Evolutionary conservation across 2,888 invertebrate species (phyloP).

Genomic region (Drosophila flavopinicola): DNA sequence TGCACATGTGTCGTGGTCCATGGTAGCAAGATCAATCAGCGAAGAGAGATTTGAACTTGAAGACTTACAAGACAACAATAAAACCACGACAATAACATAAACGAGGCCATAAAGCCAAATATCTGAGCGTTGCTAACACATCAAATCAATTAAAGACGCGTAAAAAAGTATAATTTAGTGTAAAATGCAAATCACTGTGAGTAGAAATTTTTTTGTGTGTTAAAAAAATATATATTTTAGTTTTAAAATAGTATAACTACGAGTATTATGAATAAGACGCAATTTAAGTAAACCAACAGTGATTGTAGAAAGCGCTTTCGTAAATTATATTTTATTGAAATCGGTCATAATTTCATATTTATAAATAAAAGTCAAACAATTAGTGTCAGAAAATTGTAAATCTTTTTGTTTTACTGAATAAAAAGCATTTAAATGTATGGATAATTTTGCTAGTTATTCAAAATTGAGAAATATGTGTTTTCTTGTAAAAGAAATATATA

Average conservation of each 20-base stretch:
- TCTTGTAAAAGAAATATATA: not conserved
- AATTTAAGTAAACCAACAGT: not conserved
- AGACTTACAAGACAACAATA: conserved; percentile 31
- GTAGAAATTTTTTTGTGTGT: conserved; percentile 31
- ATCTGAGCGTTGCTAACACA: conserved; percentile 25
- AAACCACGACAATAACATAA: conserved; percentile 18
- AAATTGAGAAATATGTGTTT: too few species aligned
- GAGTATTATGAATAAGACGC: not conserved
- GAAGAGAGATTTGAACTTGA: conserved; percentile 57
- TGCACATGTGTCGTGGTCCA: conserved; percentile 62
- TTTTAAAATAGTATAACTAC: not conserved
- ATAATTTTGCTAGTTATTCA: too few species aligned
- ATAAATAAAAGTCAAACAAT: too few species aligned
- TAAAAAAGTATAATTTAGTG: conserved; percentile 13
- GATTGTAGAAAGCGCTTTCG: too few species aligned
- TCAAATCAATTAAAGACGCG: conserved; percentile 37
- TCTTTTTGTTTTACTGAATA: not conserved
- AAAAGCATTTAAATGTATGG: too few species aligned
- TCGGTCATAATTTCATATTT: not conserved
- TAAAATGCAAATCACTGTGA: conserved; percentile 72
- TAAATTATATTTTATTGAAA: too few species aligned
- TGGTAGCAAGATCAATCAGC: conserved; percentile 32
- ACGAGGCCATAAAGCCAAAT: conserved; percentile 26
- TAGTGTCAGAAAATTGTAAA: not conserved
- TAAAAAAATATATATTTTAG: not conserved